Evolutionary conservation across 2,113 vertebrate species (phyloP).

Genomic region (Pseudonaja textilis): DNA sequence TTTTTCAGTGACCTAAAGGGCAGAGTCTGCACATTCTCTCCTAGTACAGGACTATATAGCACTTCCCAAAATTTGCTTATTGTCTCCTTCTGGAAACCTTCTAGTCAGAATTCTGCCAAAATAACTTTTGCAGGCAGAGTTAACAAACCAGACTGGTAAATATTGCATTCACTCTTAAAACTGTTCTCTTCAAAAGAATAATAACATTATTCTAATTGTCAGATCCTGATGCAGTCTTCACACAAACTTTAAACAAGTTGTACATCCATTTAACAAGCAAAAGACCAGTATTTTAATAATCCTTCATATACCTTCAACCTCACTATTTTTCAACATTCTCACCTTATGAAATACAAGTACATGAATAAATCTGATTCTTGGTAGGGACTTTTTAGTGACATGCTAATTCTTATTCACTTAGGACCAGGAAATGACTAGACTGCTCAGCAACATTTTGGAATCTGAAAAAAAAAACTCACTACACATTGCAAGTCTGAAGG

Average conservation of each 20-base stretch:
- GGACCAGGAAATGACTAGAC: constrained; percentile 59
- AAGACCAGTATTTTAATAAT: background rate
- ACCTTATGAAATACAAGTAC: background rate
- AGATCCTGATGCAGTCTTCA: background rate
- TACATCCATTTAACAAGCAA: background rate
- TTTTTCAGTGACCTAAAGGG: background rate
- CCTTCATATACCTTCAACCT: background rate
- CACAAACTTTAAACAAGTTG: background rate
- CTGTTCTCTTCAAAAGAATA: background rate
- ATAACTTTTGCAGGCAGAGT: background rate
- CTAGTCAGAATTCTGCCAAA: background rate
- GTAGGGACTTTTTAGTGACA: background rate
- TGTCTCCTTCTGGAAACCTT: background rate
- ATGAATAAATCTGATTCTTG: background rate
- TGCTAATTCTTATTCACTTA: constrained; percentile 44
- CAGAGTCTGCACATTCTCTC: background rate
- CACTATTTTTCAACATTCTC: background rate
- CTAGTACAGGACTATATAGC: background rate
- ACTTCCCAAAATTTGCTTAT: background rate
- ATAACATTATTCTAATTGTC: background rate
- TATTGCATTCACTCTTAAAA: background rate
- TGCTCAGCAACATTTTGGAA: constrained; percentile 49
- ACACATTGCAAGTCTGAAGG: constrained; percentile 51
- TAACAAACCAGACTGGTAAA: background rate
- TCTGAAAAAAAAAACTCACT: constrained; percentile 54